Conservation (phyloP, 2,888 invertebrate species). For the Phrixothrix hirtus region DNA sequence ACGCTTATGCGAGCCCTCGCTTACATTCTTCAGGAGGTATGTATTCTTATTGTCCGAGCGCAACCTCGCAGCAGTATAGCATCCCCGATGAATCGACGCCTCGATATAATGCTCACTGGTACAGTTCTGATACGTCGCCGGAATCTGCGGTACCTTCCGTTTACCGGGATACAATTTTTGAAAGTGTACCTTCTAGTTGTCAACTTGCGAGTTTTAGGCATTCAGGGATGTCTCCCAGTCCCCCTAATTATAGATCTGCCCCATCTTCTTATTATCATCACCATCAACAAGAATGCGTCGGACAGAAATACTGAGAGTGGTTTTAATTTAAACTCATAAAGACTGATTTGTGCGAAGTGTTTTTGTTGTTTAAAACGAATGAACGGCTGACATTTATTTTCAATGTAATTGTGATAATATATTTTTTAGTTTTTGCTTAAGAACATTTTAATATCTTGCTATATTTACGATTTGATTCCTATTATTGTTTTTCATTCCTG, state of each 20-base stretch:
- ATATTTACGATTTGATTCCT: slow-evolving; percentile 13
- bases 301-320: slow-evolving; percentile 53
- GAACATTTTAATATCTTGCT: slow-evolving; percentile 5
- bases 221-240: slow-evolving; percentile 60
- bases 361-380: slow-evolving; percentile 6
- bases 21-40: slow-evolving; percentile 60
- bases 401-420: slow-evolving; percentile 42
- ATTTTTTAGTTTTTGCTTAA: slow-evolving; percentile 11
- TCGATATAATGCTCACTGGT: slow-evolving; percentile 60
- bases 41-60: slow-evolving; percentile 60
- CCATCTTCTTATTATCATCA: slow-evolving; percentile 63
- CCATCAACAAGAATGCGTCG: slow-evolving; percentile 64
- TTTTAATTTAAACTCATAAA: slow-evolving; percentile 35
- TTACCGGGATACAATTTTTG: slow-evolving; percentile 53
- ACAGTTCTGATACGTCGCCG: slow-evolving; percentile 59
- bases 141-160: slow-evolving; percentile 42
- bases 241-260: slow-evolving; percentile 59
- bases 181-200: slow-evolving; percentile 55
- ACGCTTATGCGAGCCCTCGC: slow-evolving; percentile 48
- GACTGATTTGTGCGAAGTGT: slow-evolving; percentile 38
- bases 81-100: slow-evolving; percentile 50
- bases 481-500: slow-evolving; percentile 29
- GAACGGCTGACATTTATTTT: slow-evolving; percentile 36
- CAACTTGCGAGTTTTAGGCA: slow-evolving; percentile 55
- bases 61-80: slow-evolving; percentile 50